A percentile compares a stretch with the other conserved stretches of the same genome.
Conservation (phyloP, 2,888 invertebrate species). For the Apodemia duryi region DNA sequence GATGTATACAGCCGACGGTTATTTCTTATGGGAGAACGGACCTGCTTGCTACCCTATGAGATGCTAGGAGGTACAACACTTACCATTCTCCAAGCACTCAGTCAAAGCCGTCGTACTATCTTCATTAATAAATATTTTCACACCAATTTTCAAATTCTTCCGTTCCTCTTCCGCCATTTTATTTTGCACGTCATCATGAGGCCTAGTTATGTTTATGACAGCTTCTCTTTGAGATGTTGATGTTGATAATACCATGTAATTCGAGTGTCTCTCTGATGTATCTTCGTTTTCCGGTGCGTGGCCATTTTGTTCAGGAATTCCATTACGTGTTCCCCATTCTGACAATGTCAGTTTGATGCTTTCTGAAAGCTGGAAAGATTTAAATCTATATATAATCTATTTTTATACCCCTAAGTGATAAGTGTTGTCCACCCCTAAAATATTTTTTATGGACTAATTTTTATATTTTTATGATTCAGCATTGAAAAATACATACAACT, state of each 20-base stretch:
- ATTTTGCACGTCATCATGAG: conserved; percentile 80
- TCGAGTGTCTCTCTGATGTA: conserved; percentile 40
- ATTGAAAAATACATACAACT: too few species aligned
- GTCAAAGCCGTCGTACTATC: conserved; percentile 81
- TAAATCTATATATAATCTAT: too few species aligned
- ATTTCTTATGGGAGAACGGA: too few species aligned
- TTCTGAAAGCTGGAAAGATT: conserved; percentile 57
- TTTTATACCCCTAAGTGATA: too few species aligned
- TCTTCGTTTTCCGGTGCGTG: conserved; percentile 36
- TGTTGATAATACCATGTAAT: conserved; percentile 59
- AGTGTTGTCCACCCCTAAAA: too few species aligned
- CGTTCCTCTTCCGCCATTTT: conserved; percentile 85
- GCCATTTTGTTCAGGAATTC: conserved; percentile 50
- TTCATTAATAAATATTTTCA: conserved; percentile 91
- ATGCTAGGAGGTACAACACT: conserved; percentile 28
- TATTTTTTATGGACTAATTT: too few species aligned
- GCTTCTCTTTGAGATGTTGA: conserved; percentile 45
- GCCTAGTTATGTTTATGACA: conserved; percentile 76
- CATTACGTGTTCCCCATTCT: conserved; percentile 63
- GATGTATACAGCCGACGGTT: too few species aligned
- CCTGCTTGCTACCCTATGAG: too few species aligned
- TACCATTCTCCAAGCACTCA: conserved; percentile 87
- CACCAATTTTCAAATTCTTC: conserved; percentile 89
- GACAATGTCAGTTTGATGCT: conserved; percentile 70
- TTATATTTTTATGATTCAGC: too few species aligned